Base-by-base conservation (phyloP, 30 jellyfish, hydroid and myxozoan genomes). In the Catostylus mosaicus region DNA sequence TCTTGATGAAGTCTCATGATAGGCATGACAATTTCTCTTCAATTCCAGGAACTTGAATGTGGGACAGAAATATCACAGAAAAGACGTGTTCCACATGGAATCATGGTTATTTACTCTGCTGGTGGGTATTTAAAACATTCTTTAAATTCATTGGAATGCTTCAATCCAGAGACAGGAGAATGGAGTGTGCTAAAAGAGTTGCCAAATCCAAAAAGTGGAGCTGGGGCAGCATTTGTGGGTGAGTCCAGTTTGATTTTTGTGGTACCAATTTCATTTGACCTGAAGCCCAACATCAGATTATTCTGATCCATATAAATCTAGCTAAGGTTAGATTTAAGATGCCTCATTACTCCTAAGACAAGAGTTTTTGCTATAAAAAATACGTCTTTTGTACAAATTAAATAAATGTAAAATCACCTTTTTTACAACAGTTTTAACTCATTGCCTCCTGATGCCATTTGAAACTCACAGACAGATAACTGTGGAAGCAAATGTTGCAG, bases 161-260 rank as follows among this genome's bases (percentile, higher is more conserved):
- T 82, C 48, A 87, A 94, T 66, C 93, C 96, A 2, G 96, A 87
- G 32, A 75, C 97, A 1, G 95, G 89, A 6, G 91, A 78, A 57
- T 94, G 99, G 99, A 72, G 34, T 35, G 36, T 22, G 45, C 45
- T 78, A 24, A 92, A 69, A 10, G 92, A 83, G 62, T 84, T 94
- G 61, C 92, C 93, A 14, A 77, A 84, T 43, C 95, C 99, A 38
- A 87, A 87, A 50, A 94, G 99, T 74, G 99, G 99, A 30, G 92
- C 97, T 68, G 99, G 99, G 24, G 95, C 97, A 22, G 97, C 87
- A 1, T 88, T 88, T 78, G 91, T 94, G 46, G 99, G 99, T 94
- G 56, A 32, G 91, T 57, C 10, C 37, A 16, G 31, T 7, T 14
- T n/a, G n/a, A n/a, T n/a, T n/a, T n/a, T n/a, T n/a, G n/a, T n/a